Conservation (phyloP, 2,888 invertebrate species). For the Electrophaes corylata region DNA sequence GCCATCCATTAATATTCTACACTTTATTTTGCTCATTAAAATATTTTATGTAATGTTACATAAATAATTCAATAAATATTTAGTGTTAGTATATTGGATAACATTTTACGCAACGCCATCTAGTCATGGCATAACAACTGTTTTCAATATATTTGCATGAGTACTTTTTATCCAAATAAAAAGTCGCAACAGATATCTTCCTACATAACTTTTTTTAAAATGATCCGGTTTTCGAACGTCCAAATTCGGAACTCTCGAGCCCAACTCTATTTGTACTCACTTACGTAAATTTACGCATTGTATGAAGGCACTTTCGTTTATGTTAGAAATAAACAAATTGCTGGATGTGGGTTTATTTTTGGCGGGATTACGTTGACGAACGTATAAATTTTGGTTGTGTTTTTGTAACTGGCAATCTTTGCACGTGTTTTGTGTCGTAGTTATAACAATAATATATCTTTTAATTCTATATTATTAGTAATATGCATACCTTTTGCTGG, state of each 20-base stretch:
- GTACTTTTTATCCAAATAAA: too few species aligned
- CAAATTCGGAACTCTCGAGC: background rate
- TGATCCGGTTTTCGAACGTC: background rate
- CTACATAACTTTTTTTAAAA: background rate
- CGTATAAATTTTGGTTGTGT: slow-evolving; percentile 8
- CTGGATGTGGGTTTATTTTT: slow-evolving; percentile 26
- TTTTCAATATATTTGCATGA: too few species aligned
- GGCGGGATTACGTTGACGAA: slow-evolving; percentile 27
- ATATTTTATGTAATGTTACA: too few species aligned
- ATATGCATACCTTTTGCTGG: too few species aligned
- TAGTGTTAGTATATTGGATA: too few species aligned
- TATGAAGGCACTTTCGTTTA: slow-evolving; percentile 27
- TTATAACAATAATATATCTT: background rate
- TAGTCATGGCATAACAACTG: too few species aligned
- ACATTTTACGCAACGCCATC: too few species aligned
- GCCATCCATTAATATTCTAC: too few species aligned
- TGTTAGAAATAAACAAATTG: slow-evolving; percentile 34
- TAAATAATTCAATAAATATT: too few species aligned
- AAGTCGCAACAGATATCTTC: too few species aligned
- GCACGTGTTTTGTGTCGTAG: slow-evolving; percentile 1
- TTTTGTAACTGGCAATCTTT: slow-evolving; percentile 11
- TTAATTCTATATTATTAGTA: too few species aligned
- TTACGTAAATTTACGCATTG: slow-evolving; percentile 27
- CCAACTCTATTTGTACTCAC: slow-evolving; percentile 19
- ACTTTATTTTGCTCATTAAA: too few species aligned